These are phyloP conservation scores for Betta splendens DNA, from an alignment of 2,797 vertebrate genomes.

Conservation along the genomic window DNA sequence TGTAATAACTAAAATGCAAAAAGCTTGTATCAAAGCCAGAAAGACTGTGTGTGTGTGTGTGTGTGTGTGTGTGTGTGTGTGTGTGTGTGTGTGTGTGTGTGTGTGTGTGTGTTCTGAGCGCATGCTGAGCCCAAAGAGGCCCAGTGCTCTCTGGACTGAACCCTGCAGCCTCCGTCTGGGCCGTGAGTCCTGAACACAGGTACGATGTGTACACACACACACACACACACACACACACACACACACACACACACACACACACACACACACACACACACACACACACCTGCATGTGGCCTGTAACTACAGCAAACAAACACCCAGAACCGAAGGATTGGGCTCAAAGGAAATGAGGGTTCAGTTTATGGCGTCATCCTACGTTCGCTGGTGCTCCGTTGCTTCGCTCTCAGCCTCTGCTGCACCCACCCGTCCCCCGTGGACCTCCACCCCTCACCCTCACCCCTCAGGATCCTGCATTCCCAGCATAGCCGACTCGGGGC, in stretches of 20 bases:
- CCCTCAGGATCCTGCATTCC: slow-evolving; percentile 74
- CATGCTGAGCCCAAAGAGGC: slow-evolving; percentile 80
- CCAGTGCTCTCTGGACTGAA: slow-evolving; percentile 62
- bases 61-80: background rate
- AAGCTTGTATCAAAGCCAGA: background rate
- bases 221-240: background rate
- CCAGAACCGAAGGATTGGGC: background rate
- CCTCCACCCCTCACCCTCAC: slow-evolving; percentile 66
- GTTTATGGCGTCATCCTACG: background rate
- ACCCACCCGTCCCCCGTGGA: slow-evolving; percentile 31
- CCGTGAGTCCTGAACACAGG: slow-evolving; percentile 29
- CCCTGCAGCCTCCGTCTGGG: slow-evolving; percentile 64
- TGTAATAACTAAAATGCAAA: background rate
- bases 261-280: background rate
- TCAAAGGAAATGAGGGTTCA: background rate
- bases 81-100: slow-evolving; percentile 5
- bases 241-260: too few relatives aligned
- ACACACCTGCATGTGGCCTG: too few relatives aligned
- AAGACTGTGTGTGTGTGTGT: slow-evolving; percentile 6
- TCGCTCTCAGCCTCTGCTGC: slow-evolving; percentile 60
- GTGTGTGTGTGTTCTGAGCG: slow-evolving; percentile 51
- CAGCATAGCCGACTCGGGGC: slow-evolving; percentile 68
- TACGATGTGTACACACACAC: background rate
- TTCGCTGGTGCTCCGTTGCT: slow-evolving; percentile 26
- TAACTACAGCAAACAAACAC: background rate